phyloP scores from a whole-genome alignment of 2,113 vertebrate species.

The Dipodomys spectabilis region DNA sequence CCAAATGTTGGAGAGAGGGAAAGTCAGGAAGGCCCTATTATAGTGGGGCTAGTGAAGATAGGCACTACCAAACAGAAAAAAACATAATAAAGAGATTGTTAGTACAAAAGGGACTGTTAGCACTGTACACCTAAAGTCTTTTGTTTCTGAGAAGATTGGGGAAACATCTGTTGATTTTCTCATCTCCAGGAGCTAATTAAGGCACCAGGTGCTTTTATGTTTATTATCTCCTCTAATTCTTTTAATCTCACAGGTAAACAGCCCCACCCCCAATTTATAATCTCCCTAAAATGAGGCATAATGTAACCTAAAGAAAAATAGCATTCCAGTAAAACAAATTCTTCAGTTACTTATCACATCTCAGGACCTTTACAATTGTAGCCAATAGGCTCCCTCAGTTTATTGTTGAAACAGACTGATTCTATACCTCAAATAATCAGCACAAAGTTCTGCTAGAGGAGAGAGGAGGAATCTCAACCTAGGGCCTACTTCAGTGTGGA shows the following conservation, averaged over 20 bases:
- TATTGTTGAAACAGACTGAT: not conserved
- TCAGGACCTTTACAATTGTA: not conserved
- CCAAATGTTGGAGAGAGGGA: not conserved
- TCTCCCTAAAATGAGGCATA: not conserved
- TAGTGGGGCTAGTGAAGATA: not conserved
- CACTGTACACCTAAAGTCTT: not conserved
- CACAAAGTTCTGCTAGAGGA: not conserved
- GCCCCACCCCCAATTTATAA: not conserved
- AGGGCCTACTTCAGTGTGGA: not conserved
- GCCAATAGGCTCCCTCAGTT: not conserved
- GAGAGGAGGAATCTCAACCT: too few species aligned
- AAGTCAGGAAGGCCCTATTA: not conserved
- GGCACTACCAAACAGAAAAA: not conserved
- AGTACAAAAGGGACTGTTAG: not conserved
- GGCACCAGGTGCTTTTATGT: not conserved
- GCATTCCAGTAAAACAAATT: not conserved
- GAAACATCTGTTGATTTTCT: not conserved
- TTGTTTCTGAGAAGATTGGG: conserved; percentile 16
- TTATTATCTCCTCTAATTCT: not conserved
- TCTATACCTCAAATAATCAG: not conserved
- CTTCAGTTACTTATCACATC: not conserved
- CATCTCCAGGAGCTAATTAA: not conserved
- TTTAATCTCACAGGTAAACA: not conserved
- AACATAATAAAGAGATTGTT: not conserved
- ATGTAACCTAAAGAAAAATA: conserved; percentile 13